Evolutionary conservation across 2,113 vertebrate species (phyloP).

Genomic region (Pogonocichla stellata): DNA sequence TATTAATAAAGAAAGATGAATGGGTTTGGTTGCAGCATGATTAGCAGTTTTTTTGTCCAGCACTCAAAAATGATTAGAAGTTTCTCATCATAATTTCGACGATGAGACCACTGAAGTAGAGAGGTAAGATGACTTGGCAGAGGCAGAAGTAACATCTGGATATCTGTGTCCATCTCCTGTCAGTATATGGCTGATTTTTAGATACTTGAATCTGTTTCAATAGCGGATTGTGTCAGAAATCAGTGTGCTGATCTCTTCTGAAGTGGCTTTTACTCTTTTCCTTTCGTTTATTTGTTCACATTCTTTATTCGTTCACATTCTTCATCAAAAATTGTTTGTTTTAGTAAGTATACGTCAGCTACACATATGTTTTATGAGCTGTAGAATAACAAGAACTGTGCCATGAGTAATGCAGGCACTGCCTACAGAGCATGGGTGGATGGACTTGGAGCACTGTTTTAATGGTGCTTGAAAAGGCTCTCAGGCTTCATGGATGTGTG

Average conservation of each 20-base stretch:
- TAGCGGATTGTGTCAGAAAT: not conserved
- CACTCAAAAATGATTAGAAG: not conserved
- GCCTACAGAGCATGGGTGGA: no score
- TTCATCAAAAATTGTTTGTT: not conserved
- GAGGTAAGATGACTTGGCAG: not conserved
- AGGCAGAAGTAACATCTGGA: not conserved
- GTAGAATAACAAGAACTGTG: not conserved
- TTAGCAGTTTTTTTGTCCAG: not conserved
- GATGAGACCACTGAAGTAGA: not conserved
- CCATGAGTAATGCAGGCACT: not conserved
- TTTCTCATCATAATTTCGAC: not conserved
- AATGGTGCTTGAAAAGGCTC: not conserved
- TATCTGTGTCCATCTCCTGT: not conserved
- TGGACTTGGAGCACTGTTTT: not conserved
- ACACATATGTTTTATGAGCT: not conserved
- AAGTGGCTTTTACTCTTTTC: not conserved
- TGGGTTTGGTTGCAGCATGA: not conserved
- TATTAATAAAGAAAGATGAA: not conserved
- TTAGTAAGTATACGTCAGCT: not conserved
- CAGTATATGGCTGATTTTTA: rapidly evolving
- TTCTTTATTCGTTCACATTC: not conserved
- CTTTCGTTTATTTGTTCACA: not conserved
- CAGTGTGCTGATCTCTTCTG: not conserved
- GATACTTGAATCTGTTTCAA: not conserved
- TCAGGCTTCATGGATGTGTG: not conserved